Evolutionary conservation across 2,113 vertebrate species (phyloP).

Genomic region (Sinocyclocheilus anshuiensis): DNA sequence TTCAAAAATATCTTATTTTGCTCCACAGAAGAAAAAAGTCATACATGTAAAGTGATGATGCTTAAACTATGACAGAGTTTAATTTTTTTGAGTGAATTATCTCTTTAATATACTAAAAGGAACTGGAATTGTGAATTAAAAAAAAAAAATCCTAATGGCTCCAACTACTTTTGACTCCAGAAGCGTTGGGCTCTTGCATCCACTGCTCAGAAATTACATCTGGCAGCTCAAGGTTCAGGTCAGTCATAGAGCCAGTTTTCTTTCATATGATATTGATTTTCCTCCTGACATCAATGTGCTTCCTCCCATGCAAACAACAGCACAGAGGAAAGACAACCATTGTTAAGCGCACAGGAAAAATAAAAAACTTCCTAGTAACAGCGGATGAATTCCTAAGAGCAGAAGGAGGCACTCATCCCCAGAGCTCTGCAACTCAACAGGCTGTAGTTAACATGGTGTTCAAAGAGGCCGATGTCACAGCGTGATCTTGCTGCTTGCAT

Average conservation of each 20-base stretch:
- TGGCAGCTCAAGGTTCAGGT: slow-evolving; percentile 24
- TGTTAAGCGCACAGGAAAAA: background rate
- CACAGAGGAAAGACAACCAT: background rate
- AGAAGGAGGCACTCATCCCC: background rate
- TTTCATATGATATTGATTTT: slow-evolving; percentile 37
- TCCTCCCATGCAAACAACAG: slow-evolving; percentile 29
- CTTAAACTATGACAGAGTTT: no score
- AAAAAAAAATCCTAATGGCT: background rate
- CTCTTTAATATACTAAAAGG: background rate
- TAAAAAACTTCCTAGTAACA: slow-evolving; percentile 31
- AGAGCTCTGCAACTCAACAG: slow-evolving; percentile 39
- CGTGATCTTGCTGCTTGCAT: background rate
- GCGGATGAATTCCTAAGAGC: slow-evolving; percentile 10
- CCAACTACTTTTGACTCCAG: background rate
- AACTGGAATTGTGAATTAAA: background rate
- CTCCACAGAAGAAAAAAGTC: background rate
- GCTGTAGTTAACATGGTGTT: slow-evolving; percentile 44
- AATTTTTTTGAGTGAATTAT: background rate
- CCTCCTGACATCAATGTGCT: slow-evolving; percentile 20
- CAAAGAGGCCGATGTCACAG: slow-evolving; percentile 25
- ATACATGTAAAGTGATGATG: background rate
- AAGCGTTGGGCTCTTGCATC: background rate
- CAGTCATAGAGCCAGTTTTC: background rate
- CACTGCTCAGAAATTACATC: background rate
- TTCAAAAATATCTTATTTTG: background rate